A percentile compares a stretch with the other conserved stretches of the same genome.
Evolutionary conservation across 2,888 invertebrate species (phyloP).

Genomic region (Microplitis manilae): DNA sequence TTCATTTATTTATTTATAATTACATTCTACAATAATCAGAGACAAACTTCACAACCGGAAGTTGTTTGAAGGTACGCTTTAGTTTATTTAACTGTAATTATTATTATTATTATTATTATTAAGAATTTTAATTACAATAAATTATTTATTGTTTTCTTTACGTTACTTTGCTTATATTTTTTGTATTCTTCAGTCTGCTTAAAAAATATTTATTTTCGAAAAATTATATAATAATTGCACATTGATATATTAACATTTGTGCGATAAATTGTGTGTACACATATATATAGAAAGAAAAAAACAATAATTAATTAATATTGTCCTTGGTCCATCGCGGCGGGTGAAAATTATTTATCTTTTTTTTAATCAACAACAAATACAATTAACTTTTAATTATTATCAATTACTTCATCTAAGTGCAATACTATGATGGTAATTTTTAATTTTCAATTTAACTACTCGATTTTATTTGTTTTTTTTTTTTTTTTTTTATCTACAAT

Average conservation of each 20-base stretch:
- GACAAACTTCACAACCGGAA: slow-evolving; percentile 26
- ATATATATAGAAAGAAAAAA: background rate
- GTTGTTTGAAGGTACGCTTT: slow-evolving; percentile 38
- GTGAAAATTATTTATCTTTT: slow-evolving; percentile 13
- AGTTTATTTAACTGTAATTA: slow-evolving; percentile 48
- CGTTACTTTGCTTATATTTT: slow-evolving; percentile 15
- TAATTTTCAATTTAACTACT: slow-evolving; percentile 1
- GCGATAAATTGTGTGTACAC: background rate
- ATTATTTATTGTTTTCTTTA: slow-evolving; percentile 8
- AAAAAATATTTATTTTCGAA: slow-evolving; percentile 36
- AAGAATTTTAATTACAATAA: background rate
- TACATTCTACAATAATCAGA: slow-evolving; percentile 37
- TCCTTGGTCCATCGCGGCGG: slow-evolving; percentile 50
- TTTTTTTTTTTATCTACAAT: slow-evolving; percentile 10
- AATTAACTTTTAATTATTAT: slow-evolving; percentile 19
- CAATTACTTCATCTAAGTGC: slow-evolving; percentile 32
- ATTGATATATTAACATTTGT: background rate
- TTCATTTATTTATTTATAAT: slow-evolving; percentile 38
- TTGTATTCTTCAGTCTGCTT: slow-evolving; percentile 30
- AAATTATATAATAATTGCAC: slow-evolving; percentile 17
- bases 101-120: slow-evolving; percentile 42
- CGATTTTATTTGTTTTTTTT: background rate
- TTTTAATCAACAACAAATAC: slow-evolving; percentile 18
- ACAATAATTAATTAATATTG: slow-evolving; percentile 40
- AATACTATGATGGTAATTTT: slow-evolving; percentile 34